Percentiles rank a stretch among this genome's conserved stretches.
phyloP scores from a whole-genome alignment of 2,888 invertebrate species.

The Hanleya hanleyi region DNA sequence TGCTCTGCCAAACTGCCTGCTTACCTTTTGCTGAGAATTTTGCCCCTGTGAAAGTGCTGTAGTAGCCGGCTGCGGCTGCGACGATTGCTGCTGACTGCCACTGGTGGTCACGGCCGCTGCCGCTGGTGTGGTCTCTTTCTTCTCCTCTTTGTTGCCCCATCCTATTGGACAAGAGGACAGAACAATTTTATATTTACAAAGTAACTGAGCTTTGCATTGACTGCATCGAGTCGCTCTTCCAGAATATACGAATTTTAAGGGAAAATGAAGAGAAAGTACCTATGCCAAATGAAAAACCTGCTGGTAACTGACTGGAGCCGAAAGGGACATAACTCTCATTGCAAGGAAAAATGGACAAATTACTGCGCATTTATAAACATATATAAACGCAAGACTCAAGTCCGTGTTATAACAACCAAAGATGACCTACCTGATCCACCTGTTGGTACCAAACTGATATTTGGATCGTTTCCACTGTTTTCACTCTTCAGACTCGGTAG shows the following conservation, averaged over 20 bases:
- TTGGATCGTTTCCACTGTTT: conserved; percentile 85
- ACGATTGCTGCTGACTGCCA: conserved; percentile 67
- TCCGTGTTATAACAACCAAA: no score
- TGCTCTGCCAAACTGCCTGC: no score
- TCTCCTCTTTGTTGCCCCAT: conserved; percentile 81
- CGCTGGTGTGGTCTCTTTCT: conserved; percentile 48
- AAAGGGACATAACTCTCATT: no score
- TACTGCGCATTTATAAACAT: no score
- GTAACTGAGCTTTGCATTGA: neutral
- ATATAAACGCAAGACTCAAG: no score
- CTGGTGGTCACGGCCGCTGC: conserved; percentile 32
- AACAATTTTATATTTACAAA: neutral
- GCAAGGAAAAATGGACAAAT: no score
- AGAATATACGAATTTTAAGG: no score
- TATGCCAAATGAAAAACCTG: no score
- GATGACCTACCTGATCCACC: conserved; percentile 77
- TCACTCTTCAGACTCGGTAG: conserved; percentile 99
- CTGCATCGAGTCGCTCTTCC: no score
- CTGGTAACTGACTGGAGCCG: no score
- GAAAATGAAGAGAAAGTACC: no score
- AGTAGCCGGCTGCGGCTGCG: conserved; percentile 70
- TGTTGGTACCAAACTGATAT: conserved; percentile 84
- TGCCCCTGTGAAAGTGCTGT: conserved; percentile 56
- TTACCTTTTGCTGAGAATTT: conserved; percentile 40
- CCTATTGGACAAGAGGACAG: conserved; percentile 78